Conservation (phyloP, 2,797 vertebrate species). For the Eospalax fontanierii region DNA sequence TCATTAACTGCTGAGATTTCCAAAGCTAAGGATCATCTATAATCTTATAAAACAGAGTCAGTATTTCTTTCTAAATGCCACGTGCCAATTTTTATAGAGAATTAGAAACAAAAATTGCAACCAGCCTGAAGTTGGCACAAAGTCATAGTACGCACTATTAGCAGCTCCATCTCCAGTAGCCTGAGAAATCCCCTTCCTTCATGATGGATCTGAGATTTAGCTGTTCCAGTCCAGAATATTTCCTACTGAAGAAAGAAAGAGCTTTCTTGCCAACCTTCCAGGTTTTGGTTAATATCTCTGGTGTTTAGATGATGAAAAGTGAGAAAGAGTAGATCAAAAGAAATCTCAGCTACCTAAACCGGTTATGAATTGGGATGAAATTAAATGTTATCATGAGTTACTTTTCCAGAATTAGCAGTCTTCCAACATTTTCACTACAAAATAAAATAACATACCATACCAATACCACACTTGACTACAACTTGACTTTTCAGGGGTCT, state of each 20-base stretch:
- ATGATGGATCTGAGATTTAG: background rate
- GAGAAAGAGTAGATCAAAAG: constrained; percentile 29
- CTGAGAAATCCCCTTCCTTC: constrained; percentile 23
- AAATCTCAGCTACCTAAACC: constrained; percentile 50
- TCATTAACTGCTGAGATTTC: constrained; percentile 73
- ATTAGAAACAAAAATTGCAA: background rate
- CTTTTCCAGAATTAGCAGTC: constrained; percentile 39
- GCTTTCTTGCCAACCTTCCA: background rate
- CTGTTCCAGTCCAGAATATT: background rate
- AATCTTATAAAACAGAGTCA: constrained; percentile 69
- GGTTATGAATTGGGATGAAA: background rate
- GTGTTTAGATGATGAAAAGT: constrained; percentile 36
- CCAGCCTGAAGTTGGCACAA: background rate
- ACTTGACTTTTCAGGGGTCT: constrained; percentile 40
- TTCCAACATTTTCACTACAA: constrained; percentile 37
- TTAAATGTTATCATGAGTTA: constrained; percentile 1
- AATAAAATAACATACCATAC: background rate
- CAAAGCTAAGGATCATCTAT: constrained; percentile 50
- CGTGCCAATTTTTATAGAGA: constrained; percentile 53
- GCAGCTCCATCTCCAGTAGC: background rate
- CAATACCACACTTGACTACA: background rate
- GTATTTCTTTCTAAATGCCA: constrained; percentile 58
- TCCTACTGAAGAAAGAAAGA: constrained; percentile 6
- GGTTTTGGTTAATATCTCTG: constrained; percentile 36
- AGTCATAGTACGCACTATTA: background rate